Percentiles rank a stretch among this genome's conserved stretches.
Evolutionary conservation across 2,113 vertebrate species (phyloP).

Genomic region (Tauraco erythrolophus): DNA sequence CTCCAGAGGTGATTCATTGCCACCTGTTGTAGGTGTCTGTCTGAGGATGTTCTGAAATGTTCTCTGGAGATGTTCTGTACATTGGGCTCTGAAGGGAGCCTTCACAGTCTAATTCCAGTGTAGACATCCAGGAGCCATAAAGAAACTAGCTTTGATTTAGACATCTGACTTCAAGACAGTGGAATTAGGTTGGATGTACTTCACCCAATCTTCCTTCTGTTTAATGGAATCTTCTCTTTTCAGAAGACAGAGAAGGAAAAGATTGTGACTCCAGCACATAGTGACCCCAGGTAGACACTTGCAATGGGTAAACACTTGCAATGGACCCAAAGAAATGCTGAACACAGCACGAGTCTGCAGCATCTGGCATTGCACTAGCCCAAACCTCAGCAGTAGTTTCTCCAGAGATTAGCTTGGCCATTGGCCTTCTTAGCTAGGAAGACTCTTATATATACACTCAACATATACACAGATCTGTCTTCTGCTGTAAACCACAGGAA

Average conservation of each 20-base stretch:
- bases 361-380: not conserved
- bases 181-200: not conserved
- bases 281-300: not conserved
- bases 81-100: not conserved
- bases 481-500: not conserved
- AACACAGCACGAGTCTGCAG: not conserved
- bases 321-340: not conserved
- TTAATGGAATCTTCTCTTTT: not conserved
- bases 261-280: not conserved
- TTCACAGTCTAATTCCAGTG: not conserved
- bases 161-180: not conserved
- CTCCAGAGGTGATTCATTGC: not conserved
- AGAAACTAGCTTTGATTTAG: not conserved
- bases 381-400: not conserved
- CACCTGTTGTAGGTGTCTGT: not conserved
- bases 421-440: not conserved
- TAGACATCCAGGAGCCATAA: not conserved
- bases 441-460: too few relatives aligned
- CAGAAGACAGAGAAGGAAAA: not conserved
- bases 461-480: not conserved
- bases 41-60: not conserved
- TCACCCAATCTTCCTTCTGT: not conserved
- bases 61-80: not conserved
- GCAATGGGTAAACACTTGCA: not conserved
- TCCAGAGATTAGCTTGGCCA: not conserved